A percentile compares a stretch with the other conserved stretches of the same genome.
Conservation (phyloP, 1,140 invertebrate genomes). For the Pygmarrhopalites habei region DNA sequence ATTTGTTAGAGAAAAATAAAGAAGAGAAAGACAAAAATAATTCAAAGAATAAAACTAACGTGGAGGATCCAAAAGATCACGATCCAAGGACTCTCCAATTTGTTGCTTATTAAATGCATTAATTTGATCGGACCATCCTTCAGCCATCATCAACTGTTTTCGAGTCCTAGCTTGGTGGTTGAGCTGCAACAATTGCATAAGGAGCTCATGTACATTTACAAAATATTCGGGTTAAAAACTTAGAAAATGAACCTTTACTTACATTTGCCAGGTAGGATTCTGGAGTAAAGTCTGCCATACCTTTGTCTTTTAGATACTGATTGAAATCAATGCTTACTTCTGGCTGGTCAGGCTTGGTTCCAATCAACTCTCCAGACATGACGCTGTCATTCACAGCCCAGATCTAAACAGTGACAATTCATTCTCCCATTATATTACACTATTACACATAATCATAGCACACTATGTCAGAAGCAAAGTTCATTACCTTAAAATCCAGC, state of each 20-base stretch:
- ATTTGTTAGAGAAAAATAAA: too few species aligned
- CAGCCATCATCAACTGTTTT: background rate
- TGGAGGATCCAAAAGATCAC: too few species aligned
- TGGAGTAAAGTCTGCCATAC: slow-evolving; percentile 57
- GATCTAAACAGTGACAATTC: slow-evolving; percentile 55
- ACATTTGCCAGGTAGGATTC: slow-evolving; percentile 68
- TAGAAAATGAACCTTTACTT: too few species aligned
- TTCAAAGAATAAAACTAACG: too few species aligned
- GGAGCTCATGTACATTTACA: too few species aligned
- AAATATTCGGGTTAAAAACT: too few species aligned
- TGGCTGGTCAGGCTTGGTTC: slow-evolving; percentile 29
- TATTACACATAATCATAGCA: slow-evolving; percentile 5
- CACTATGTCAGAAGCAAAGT: background rate
- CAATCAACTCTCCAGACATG: slow-evolving; percentile 43
- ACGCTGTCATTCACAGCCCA: slow-evolving; percentile 70
- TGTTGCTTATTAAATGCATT: slow-evolving; percentile 21
- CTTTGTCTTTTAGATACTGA: slow-evolving; percentile 51
- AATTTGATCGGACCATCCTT: slow-evolving; percentile 10
- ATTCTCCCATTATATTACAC: too few species aligned
- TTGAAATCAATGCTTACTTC: slow-evolving; percentile 53
- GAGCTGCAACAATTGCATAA: slow-evolving; percentile 2
- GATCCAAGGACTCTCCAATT: background rate
- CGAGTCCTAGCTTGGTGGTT: slow-evolving; percentile 15
- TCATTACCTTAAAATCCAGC: background rate
- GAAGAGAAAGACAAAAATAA: too few species aligned